phyloP scores from a whole-genome alignment of 1,140 invertebrate genomes.

The Pomacea maculata region DNA sequence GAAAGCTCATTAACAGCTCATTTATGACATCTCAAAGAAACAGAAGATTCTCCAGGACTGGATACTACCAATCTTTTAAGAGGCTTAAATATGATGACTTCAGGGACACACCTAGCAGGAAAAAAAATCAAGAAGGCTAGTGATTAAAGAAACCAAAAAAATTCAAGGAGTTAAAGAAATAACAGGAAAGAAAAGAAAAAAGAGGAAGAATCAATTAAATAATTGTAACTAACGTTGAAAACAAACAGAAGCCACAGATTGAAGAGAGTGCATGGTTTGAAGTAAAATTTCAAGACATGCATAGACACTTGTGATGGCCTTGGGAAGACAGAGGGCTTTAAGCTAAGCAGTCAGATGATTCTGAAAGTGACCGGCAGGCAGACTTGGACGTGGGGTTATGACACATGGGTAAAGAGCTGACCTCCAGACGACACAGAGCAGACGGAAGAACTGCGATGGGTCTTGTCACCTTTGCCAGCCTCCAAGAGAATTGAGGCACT shows the following conservation, averaged over 20 bases:
- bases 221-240: not conserved
- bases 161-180: not conserved
- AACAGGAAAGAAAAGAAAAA: not conserved
- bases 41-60: no score
- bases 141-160: not conserved
- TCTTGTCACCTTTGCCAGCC: conserved; percentile 13
- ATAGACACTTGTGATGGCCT: no score
- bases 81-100: no score
- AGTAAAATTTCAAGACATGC: no score
- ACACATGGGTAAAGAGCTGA: conserved; percentile 7
- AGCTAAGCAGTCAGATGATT: conserved; percentile 10
- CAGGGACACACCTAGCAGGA: not conserved
- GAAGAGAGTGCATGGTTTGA: no score
- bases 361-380: not conserved
- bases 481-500: conserved; percentile 4
- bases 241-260: no score
- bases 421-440: conserved; percentile 41
- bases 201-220: not conserved
- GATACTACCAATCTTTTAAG: no score
- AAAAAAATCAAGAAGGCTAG: not conserved
- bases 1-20: no score
- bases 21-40: no score
- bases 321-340: no score
- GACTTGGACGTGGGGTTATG: not conserved
- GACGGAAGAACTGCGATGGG: conserved; percentile 32